Percentiles rank a stretch among this genome's conserved stretches.
These are phyloP conservation scores for Rhizomys pruinosus DNA, from an alignment of 2,113 vertebrate species.

Conservation along the genomic window DNA sequence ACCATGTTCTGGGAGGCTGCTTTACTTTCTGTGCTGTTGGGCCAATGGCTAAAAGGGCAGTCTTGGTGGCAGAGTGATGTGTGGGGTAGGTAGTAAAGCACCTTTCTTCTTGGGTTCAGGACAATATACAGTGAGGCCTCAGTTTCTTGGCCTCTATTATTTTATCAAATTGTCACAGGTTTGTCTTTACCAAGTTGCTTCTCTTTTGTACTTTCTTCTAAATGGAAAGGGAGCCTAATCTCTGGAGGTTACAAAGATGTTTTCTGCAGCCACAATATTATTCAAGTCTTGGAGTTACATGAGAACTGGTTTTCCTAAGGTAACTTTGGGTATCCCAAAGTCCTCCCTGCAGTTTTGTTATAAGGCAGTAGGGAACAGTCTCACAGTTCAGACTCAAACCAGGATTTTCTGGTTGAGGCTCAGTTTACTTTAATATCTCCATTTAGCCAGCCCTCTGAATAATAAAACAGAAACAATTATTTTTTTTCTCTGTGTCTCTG, in stretches of 20 bases:
- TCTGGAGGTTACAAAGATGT: not conserved
- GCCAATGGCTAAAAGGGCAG: slow-evolving; percentile 33
- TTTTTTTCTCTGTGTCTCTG: not conserved
- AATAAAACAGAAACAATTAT: not conserved
- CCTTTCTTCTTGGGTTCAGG: not conserved
- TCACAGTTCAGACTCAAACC: slow-evolving; percentile 10
- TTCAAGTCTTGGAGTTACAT: not conserved
- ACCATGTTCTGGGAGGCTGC: slow-evolving; percentile 40
- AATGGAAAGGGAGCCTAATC: not conserved
- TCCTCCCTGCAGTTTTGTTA: not conserved
- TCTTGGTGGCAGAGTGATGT: not conserved
- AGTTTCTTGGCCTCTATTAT: not conserved
- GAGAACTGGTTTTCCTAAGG: slow-evolving; percentile 7
- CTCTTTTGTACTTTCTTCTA: slow-evolving; percentile 8
- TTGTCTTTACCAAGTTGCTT: not conserved
- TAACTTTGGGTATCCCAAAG: not conserved
- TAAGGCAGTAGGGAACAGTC: slow-evolving; percentile 23
- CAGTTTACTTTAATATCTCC: not conserved
- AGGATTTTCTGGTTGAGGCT: not conserved
- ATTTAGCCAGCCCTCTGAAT: not conserved
- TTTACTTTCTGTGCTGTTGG: slow-evolving; percentile 54
- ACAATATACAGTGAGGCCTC: not conserved
- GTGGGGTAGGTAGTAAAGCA: slow-evolving; percentile 26
- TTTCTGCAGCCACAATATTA: not conserved
- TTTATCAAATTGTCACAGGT: not conserved